Conservation (phyloP, 1,140 invertebrate genomes). For the Tenebrio molitor region DNA sequence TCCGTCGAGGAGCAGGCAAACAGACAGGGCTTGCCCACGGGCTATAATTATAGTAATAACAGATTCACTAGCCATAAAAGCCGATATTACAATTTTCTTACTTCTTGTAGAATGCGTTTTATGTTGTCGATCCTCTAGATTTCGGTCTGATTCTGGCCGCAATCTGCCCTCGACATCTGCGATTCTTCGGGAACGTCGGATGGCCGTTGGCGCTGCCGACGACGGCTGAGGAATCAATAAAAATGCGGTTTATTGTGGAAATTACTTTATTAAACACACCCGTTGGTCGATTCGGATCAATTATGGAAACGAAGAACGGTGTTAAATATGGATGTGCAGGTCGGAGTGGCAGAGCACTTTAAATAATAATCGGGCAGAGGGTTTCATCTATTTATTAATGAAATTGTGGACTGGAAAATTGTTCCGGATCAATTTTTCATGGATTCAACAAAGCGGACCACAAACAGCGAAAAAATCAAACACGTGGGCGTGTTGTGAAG, state of each 20-base stretch:
- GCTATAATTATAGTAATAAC: conserved; percentile 63
- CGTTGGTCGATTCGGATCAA: not conserved
- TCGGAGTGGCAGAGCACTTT: too few relatives aligned
- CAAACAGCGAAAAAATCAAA: too few relatives aligned
- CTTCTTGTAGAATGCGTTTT: conserved; percentile 51
- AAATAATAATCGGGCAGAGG: too few relatives aligned
- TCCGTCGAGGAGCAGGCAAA: conserved; percentile 49
- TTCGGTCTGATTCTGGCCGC: conserved; percentile 23
- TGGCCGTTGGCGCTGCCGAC: not conserved
- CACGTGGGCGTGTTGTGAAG: too few relatives aligned
- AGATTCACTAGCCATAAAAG: conserved; percentile 60
- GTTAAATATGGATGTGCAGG: too few relatives aligned
- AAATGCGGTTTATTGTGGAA: not conserved
- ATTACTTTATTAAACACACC: not conserved
- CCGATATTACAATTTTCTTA: conserved; percentile 61
- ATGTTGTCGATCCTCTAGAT: conserved; percentile 25
- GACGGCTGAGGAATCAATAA: not conserved
- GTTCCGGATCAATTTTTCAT: too few relatives aligned
- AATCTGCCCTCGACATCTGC: conserved; percentile 14
- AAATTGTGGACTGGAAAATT: too few relatives aligned
- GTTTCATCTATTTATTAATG: too few relatives aligned
- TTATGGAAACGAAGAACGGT: too few relatives aligned
- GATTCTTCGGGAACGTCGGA: not conserved
- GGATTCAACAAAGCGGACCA: too few relatives aligned
- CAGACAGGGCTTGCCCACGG: conserved; percentile 54